phyloP scores from a whole-genome alignment of 2,888 invertebrate genomes.

The Priocnemis perturbator region DNA sequence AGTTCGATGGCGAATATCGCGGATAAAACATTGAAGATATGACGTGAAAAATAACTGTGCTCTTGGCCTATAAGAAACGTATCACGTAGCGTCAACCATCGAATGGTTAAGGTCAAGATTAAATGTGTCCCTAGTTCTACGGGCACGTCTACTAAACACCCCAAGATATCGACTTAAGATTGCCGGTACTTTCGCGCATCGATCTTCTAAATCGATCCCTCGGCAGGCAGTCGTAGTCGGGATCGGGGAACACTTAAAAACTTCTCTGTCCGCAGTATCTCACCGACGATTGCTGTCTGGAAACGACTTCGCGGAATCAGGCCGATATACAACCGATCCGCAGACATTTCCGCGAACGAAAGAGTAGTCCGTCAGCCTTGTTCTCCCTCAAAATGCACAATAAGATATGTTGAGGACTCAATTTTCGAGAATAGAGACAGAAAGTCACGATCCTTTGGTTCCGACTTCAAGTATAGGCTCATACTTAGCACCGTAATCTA shows the following conservation, averaged over 20 bases:
- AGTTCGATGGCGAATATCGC: too few species aligned
- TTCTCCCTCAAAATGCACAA: not conserved
- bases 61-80: slow-evolving; percentile 32
- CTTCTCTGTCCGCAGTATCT: slow-evolving; percentile 13
- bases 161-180: slow-evolving; percentile 38
- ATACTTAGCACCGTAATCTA: too few species aligned
- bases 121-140: slow-evolving; percentile 29
- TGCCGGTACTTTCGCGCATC: slow-evolving; percentile 21
- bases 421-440: too few species aligned
- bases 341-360: slow-evolving; percentile 5
- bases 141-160: slow-evolving; percentile 36
- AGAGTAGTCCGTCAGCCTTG: not conserved
- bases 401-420: not conserved
- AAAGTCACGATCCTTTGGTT: too few species aligned
- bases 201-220: slow-evolving; percentile 25
- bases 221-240: slow-evolving; percentile 10
- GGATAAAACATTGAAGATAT: slow-evolving; percentile 8
- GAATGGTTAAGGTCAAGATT: slow-evolving; percentile 35
- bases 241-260: slow-evolving; percentile 11
- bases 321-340: not conserved
- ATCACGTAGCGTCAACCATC: slow-evolving; percentile 28
- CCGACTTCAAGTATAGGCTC: too few species aligned
- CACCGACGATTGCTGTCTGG: slow-evolving; percentile 16
- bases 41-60: slow-evolving; percentile 32
- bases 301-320: slow-evolving; percentile 7